These are phyloP conservation scores for Acanthis flammea DNA, from an alignment of 2,797 vertebrate species.

Conservation along the genomic window DNA sequence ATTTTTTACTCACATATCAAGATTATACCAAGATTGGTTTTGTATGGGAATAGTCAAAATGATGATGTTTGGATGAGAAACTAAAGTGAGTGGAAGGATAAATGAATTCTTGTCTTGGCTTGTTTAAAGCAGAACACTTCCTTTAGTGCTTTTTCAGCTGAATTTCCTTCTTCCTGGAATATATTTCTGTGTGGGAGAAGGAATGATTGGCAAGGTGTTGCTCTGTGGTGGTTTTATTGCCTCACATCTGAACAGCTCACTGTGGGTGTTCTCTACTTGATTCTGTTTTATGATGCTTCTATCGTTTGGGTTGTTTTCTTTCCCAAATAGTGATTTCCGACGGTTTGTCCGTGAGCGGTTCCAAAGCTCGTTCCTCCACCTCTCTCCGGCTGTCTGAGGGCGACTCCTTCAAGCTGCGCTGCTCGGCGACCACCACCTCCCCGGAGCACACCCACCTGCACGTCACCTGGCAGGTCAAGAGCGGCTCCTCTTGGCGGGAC, in stretches of 20 bases:
- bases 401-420: slow-evolving; percentile 83
- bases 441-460: slow-evolving; percentile 86
- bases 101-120: background rate
- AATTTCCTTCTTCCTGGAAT: slow-evolving; percentile 12
- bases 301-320: background rate
- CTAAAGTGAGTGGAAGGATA: background rate
- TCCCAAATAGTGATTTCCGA: slow-evolving; percentile 82
- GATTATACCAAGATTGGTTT: background rate
- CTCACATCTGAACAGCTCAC: background rate
- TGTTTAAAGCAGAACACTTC: background rate
- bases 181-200: background rate
- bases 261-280: background rate
- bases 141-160: background rate
- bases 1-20: background rate
- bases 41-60: background rate
- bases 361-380: background rate
- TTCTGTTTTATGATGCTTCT: background rate
- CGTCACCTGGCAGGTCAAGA: slow-evolving; percentile 82
- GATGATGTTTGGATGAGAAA: background rate
- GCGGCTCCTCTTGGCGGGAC: slow-evolving; percentile 25
- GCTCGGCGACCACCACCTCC: slow-evolving; percentile 76
- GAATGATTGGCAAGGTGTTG: background rate
- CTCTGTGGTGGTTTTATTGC: background rate
- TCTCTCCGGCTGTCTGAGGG: slow-evolving; percentile 78
- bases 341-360: slow-evolving; percentile 79